Evolutionary conservation across 2,797 vertebrate species (phyloP), one percentile per base, ranked within the genome.

Genomic region (Petrocephalus schoutedeni): DNA sequence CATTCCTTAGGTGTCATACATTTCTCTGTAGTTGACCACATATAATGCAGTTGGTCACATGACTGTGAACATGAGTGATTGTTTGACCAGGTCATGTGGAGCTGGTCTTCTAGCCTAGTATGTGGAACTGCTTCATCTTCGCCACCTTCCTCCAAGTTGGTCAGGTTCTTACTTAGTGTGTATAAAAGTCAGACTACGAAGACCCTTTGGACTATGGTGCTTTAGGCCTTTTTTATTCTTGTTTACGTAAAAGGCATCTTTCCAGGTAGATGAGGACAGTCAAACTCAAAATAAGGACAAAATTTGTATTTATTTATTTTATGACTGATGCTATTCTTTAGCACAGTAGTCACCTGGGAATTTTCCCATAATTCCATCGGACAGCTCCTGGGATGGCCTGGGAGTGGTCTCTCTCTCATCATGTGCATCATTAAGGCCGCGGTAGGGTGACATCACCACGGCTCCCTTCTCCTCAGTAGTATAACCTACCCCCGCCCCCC

Each of bases 391-490:
- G 83, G 89, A 89, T 90, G 58, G 80, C 89, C 88, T 90, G 45
- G 77, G 36, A 41, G 87, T 54, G 32, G 89, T 71, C 71, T 87
- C 58, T 89, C 82, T 85, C 45, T 51, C 49, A 85, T 53, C 51
- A 58, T 57, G 85, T 77, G 85, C 56, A 53, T 85, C 9, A 28
- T 84, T 21, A 53, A 57, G 56, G 28, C 53, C 77, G 59, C 85
- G 36, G 87, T 67, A 90, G 89, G 88, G 56, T 91, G 86, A 14
- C 87, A 57, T 88, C n/a, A 49, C 83, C 90, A 88, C 88, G 90
- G 91, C 90, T 90, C 91, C 90, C 90, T 91, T 90, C 91, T 92
- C 92, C 92, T 91, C 41, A 77, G 87, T 88, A 77, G 88, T 86
- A 59, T 54, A 54, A 57, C 84, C 53, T 16, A 19, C 9, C 23